Evolutionary conservation across 2,797 vertebrate genomes (phyloP).

Genomic region (Parotocinclus haroldoi): DNA sequence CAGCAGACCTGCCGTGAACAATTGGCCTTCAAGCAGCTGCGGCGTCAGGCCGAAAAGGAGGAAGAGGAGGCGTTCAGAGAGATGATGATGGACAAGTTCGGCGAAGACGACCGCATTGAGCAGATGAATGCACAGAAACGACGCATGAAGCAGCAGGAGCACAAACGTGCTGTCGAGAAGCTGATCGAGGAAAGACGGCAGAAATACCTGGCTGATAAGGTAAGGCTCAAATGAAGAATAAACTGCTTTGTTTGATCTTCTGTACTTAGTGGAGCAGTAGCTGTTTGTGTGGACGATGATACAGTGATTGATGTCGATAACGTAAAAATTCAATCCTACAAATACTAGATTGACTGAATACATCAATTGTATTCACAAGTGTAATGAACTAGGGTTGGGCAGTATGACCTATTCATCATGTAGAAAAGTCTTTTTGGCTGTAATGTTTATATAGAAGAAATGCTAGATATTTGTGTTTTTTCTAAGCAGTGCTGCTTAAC

Average conservation of each 20-base stretch:
- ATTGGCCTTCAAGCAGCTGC: conserved; percentile 76
- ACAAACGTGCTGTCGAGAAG: conserved; percentile 80
- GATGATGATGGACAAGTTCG: conserved; percentile 81
- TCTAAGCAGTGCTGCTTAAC: too few species aligned
- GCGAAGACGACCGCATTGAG: conserved; percentile 86
- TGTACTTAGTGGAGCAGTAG: too few species aligned
- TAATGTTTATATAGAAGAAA: too few species aligned
- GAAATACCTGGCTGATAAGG: conserved; percentile 78
- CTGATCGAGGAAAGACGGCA: conserved; percentile 76
- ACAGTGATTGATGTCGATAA: too few species aligned
- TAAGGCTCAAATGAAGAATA: conserved; percentile 49
- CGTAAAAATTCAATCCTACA: too few species aligned
- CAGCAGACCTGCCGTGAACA: conserved; percentile 79
- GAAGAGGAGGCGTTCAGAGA: conserved; percentile 81
- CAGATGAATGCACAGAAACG: conserved; percentile 86
- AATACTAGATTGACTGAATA: too few species aligned
- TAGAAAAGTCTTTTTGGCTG: too few species aligned
- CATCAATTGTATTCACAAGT: too few species aligned
- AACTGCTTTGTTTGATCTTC: too few species aligned
- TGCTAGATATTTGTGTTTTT: too few species aligned
- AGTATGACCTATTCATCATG: too few species aligned
- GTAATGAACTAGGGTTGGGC: background rate
- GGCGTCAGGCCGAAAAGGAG: conserved; percentile 70
- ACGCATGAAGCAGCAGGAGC: conserved; percentile 88
- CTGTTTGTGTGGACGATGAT: background rate